Base-by-base conservation (phyloP, 2,797 vertebrate genomes). In the Sternotherus odoratus region DNA sequence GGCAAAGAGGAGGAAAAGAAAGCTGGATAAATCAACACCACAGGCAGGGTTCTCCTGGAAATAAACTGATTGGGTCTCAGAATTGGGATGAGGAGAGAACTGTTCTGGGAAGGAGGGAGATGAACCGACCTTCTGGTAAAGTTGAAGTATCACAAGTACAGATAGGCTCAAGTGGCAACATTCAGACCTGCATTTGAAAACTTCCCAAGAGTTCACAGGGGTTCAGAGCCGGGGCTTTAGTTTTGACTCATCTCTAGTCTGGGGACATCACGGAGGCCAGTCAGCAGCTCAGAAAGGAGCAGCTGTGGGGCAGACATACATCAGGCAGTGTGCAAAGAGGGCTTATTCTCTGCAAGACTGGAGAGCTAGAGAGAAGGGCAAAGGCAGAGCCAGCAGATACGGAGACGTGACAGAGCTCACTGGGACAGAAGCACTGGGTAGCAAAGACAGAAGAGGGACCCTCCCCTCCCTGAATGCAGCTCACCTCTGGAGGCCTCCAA, bases 401-500 rank as follows among this genome's bases (percentile, higher is more conserved):
- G 90, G 92, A 94, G 96, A 49, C 10, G 91, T 94, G 91, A 95
- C 74, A 72, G 4, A n/a, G 77, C 11, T 39, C 84, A 50, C 66
- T 0, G 1, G 56, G 43, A 88, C 24, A 82, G 96, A 82, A 36
- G 57, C 54, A 57, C 30, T 24, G 16, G n/a, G 49, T n/a, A 51
- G 77, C 39, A 63, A 54, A 50, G 49, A 75, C 87, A 77, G 81
- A 96, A 91, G 95, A 96, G 94, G 91, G 77, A 94, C 3, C 39
- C 3, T 60, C 88, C 39, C 10, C 15, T 78, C 63, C 53, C 9
- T 9, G 24, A 26, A 36, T 21, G n/a, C 57, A n/a, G 19, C 69
- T 94, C 97, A 99, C 99, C 99, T 99, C 99, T 98, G 78, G 99
- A 99, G 3, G 98, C 98, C 96, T 99, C 99, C 83, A 99, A 98